Conservation (phyloP, 2,888 invertebrate species). For the Ametastegia equiseti region DNA sequence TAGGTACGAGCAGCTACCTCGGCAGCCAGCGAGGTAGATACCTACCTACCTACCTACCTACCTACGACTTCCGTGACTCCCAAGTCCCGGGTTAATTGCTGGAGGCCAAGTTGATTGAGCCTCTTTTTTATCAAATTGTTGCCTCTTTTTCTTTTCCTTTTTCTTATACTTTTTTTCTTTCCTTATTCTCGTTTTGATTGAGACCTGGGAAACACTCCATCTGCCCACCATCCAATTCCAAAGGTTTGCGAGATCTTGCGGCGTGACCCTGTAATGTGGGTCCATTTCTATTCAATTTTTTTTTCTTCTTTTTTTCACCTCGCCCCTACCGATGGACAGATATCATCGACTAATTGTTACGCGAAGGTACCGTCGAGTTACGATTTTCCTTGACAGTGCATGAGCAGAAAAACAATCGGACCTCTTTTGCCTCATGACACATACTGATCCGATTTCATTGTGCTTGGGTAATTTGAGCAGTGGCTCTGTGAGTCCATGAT, state of each 20-base stretch:
- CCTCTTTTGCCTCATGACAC: no score
- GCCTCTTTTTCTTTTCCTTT: not conserved
- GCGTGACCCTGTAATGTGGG: slow-evolving; percentile 1
- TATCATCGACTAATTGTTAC: no score
- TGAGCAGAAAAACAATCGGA: no score
- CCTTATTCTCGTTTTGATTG: not conserved
- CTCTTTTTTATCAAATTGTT: not conserved
- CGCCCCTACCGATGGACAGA: not conserved
- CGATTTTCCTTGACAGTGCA: no score
- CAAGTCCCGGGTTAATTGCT: slow-evolving; percentile 32
- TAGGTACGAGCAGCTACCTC: slow-evolving; percentile 11
- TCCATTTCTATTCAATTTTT: no score
- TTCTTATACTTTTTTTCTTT: not conserved
- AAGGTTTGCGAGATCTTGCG: not conserved
- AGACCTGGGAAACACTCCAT: not conserved
- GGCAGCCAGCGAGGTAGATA: not conserved
- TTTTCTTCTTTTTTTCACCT: not conserved
- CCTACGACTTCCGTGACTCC: slow-evolving; percentile 36
- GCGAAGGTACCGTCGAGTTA: no score
- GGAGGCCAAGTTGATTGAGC: slow-evolving; percentile 35
- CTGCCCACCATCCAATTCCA: no score
- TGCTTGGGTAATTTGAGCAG: no score
- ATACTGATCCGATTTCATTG: no score
- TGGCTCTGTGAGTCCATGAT: no score
- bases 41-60: not conserved